These are phyloP conservation scores for Pristionchus entomophagus DNA, from an alignment of 2,888 invertebrate genomes.

Conservation along the genomic window DNA sequence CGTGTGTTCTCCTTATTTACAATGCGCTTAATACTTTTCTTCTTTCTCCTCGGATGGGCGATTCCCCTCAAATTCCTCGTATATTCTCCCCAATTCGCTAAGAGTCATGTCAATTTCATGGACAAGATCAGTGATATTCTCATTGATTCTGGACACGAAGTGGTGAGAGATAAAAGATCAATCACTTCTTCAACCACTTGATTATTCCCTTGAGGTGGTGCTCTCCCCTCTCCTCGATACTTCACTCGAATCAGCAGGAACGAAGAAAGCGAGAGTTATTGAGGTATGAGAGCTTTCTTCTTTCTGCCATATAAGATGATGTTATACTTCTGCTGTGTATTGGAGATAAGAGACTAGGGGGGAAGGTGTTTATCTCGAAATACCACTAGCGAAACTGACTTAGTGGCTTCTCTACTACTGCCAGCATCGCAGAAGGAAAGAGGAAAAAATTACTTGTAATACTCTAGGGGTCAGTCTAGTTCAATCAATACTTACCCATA, in stretches of 20 bases:
- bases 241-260: background rate
- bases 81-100: slow-evolving; percentile 53
- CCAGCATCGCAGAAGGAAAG: too few species aligned
- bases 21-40: background rate
- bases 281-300: background rate
- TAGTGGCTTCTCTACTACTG: too few species aligned
- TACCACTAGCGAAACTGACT: too few species aligned
- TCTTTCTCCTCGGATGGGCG: background rate
- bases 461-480: too few species aligned
- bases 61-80: slow-evolving; percentile 53
- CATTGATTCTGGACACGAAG: slow-evolving; percentile 56
- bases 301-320: background rate
- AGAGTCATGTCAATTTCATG: slow-evolving; percentile 58
- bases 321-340: background rate
- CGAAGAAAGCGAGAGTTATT: background rate
- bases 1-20: too few species aligned
- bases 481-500: too few species aligned
- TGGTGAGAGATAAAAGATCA: slow-evolving; percentile 49
- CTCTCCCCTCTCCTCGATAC: background rate
- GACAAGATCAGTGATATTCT: slow-evolving; percentile 55
- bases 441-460: too few species aligned
- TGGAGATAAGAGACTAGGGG: background rate
- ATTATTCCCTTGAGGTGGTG: background rate
- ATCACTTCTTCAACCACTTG: background rate
- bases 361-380: too few species aligned